A percentile compares a stretch with the other conserved stretches of the same genome.
phyloP scores from a whole-genome alignment of 2,113 vertebrate genomes.

The Balaenoptera acutorostrata region DNA sequence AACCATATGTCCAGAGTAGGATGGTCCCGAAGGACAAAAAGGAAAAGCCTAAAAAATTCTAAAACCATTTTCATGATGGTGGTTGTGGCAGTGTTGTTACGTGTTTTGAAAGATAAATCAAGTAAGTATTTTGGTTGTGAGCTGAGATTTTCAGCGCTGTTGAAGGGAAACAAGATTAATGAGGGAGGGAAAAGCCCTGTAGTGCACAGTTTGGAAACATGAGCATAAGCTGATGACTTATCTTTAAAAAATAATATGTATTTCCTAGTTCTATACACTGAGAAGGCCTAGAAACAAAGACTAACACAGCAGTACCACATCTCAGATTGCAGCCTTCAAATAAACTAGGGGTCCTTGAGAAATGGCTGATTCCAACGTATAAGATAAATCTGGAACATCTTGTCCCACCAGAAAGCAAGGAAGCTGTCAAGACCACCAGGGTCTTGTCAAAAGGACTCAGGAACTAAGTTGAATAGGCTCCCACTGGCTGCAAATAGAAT shows the following conservation, averaged over 20 bases:
- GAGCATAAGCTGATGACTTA: background rate
- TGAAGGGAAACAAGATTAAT: background rate
- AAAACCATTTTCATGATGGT: background rate
- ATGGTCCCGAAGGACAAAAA: background rate
- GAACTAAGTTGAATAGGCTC: background rate
- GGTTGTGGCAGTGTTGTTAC: background rate
- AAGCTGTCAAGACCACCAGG: rapidly evolving
- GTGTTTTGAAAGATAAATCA: background rate
- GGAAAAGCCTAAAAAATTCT: background rate
- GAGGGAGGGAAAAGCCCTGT: background rate
- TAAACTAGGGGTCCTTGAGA: background rate
- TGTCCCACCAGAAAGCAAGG: background rate
- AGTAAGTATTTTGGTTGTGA: background rate
- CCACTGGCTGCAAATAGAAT: background rate
- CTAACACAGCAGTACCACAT: background rate
- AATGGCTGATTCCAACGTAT: background rate
- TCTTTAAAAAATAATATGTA: background rate
- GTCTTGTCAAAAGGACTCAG: background rate
- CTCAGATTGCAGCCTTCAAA: background rate
- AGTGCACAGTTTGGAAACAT: background rate
- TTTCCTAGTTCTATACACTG: background rate
- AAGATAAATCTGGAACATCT: background rate
- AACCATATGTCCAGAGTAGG: background rate
- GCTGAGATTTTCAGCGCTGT: background rate
- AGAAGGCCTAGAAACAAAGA: background rate